These are phyloP conservation scores for Acropora tenuis DNA, from an alignment of 64 coral and sea anemone genomes.

Conservation along the genomic window DNA sequence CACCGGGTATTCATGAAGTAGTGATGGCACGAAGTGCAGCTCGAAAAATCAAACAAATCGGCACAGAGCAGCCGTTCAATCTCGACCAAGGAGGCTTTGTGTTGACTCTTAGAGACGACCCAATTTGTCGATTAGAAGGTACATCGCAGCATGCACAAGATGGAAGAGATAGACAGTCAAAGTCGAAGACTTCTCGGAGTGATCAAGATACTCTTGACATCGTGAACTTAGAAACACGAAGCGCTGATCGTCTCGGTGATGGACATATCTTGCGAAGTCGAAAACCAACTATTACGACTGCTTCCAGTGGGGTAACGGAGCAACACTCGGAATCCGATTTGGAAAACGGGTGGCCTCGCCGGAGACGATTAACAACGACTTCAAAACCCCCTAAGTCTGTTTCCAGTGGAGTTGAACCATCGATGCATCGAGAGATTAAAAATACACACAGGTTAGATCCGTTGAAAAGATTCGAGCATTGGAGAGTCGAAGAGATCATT, in stretches of 20 bases:
- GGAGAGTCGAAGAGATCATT: conserved; percentile 74
- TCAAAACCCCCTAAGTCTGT: background rate
- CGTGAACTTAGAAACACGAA: background rate
- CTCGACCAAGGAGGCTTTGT: conserved; percentile 73
- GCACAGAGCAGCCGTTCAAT: conserved; percentile 30
- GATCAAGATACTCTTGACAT: background rate
- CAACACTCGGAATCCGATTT: background rate
- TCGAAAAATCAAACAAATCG: conserved; percentile 70
- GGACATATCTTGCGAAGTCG: background rate
- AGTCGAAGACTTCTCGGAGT: background rate
- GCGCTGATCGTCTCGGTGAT: background rate
- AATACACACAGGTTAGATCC: conserved; percentile 70
- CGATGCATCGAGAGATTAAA: background rate
- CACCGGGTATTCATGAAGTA: conserved; percentile 38
- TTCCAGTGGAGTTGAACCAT: background rate
- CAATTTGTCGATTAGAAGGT: conserved; percentile 1
- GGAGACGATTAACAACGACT: background rate
- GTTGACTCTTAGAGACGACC: conserved; percentile 72
- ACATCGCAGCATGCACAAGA: too few relatives aligned
- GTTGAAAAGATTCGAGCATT: conserved; percentile 43
- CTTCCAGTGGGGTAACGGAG: background rate
- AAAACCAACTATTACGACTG: background rate
- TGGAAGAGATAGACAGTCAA: background rate
- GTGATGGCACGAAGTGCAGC: conserved; percentile 61
- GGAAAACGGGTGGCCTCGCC: background rate